phyloP scores from a whole-genome alignment of 2,797 vertebrate genomes.

The Scleropages formosus region DNA sequence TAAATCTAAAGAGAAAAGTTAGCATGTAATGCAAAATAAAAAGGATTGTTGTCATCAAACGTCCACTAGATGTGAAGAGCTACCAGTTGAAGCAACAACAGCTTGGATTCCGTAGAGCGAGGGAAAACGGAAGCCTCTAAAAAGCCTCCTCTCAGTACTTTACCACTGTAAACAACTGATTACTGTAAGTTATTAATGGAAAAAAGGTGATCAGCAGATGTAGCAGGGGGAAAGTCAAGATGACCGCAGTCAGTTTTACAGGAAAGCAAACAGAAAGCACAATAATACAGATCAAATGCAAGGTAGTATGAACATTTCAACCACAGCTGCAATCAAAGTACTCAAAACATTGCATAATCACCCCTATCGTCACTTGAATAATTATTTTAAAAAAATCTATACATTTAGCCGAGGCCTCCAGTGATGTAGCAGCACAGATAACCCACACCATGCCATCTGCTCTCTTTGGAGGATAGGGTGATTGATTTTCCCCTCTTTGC shows the following conservation, averaged over 20 bases:
- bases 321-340: neutral
- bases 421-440: neutral
- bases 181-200: neutral
- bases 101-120: too few species aligned
- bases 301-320: neutral
- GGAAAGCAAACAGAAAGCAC: neutral
- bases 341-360: too few species aligned
- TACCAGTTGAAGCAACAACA: too few species aligned
- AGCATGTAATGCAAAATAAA: too few species aligned
- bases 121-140: too few species aligned
- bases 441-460: neutral
- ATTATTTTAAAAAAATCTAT: too few species aligned
- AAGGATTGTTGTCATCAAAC: too few species aligned
- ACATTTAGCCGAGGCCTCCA: neutral
- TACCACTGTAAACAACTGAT: neutral
- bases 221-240: neutral
- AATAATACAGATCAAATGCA: neutral
- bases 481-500: constrained; percentile 43
- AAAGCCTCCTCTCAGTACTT: too few species aligned
- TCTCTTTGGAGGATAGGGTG: constrained; percentile 25
- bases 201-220: neutral
- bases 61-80: too few species aligned
- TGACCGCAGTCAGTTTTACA: neutral
- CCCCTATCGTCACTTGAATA: too few species aligned
- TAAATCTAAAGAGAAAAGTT: too few species aligned